These are phyloP conservation scores for Leptothorax acervorum DNA, from an alignment of 2,888 invertebrate genomes.

Conservation along the genomic window DNA sequence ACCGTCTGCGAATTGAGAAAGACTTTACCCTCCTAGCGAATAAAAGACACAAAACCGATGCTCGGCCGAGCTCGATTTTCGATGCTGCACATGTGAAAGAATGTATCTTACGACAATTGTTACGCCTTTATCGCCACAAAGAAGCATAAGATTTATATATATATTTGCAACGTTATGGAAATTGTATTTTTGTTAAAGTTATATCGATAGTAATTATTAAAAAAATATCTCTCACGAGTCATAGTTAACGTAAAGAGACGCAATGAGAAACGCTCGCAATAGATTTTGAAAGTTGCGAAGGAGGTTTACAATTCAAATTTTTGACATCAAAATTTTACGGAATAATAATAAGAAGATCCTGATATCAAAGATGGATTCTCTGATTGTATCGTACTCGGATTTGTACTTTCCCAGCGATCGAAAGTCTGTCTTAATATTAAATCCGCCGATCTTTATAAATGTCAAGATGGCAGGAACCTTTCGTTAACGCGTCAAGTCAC, in stretches of 20 bases:
- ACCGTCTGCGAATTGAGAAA: slow-evolving; percentile 16
- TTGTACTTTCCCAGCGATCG: neutral
- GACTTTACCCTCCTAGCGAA: neutral
- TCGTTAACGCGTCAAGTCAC: slow-evolving; percentile 33
- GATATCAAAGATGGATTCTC: neutral
- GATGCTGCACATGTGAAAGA: neutral
- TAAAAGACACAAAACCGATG: slow-evolving; percentile 23
- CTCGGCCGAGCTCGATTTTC: slow-evolving; percentile 3
- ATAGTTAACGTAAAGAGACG: neutral
- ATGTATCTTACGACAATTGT: neutral
- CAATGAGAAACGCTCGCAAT: neutral
- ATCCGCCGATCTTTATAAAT: neutral
- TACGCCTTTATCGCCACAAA: neutral
- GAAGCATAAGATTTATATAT: neutral
- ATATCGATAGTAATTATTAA: neutral
- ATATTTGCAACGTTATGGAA: neutral
- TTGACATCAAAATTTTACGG: neutral
- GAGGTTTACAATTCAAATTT: neutral
- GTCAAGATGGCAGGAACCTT: neutral
- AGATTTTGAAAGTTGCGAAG: neutral
- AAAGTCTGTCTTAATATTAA: neutral
- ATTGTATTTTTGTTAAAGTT: neutral
- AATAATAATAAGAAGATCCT: neutral
- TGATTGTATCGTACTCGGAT: neutral
- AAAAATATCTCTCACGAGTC: neutral